Conservation (phyloP, 2,888 invertebrate species). For the Sicus ferrugineus region DNA sequence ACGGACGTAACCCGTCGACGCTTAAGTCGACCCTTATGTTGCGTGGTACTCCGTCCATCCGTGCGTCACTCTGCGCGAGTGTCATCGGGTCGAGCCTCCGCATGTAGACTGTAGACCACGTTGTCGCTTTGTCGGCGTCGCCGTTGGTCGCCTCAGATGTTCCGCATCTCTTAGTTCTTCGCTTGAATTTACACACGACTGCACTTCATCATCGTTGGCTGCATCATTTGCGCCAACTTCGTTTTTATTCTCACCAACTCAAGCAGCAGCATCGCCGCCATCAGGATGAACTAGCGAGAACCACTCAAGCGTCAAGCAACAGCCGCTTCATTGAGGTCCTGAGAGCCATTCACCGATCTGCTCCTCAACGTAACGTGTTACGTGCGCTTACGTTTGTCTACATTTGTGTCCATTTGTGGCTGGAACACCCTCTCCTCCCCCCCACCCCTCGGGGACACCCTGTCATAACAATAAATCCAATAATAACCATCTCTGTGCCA, state of each 20-base stretch:
- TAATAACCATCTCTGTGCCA: background rate
- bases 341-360: background rate
- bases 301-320: constrained; percentile 28
- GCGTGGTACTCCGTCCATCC: constrained; percentile 14
- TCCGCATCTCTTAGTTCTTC: constrained; percentile 13
- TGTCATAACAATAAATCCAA: background rate
- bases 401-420: constrained; percentile 24
- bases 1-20: constrained; percentile 47
- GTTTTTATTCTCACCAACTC: constrained; percentile 4
- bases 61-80: background rate
- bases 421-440: constrained; percentile 5
- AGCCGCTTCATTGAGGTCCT: constrained; percentile 19
- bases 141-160: background rate
- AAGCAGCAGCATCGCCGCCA: background rate
- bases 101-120: background rate
- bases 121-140: background rate
- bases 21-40: constrained; percentile 47
- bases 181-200: constrained; percentile 30
- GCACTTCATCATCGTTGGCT: constrained; percentile 34
- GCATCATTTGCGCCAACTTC: constrained; percentile 24
- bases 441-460: background rate
- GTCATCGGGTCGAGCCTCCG: background rate
- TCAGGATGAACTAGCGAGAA: constrained; percentile 18
- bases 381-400: constrained; percentile 23
- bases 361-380: background rate